Conservation (phyloP, 2,888 invertebrate species). For the Nomada fucata region DNA sequence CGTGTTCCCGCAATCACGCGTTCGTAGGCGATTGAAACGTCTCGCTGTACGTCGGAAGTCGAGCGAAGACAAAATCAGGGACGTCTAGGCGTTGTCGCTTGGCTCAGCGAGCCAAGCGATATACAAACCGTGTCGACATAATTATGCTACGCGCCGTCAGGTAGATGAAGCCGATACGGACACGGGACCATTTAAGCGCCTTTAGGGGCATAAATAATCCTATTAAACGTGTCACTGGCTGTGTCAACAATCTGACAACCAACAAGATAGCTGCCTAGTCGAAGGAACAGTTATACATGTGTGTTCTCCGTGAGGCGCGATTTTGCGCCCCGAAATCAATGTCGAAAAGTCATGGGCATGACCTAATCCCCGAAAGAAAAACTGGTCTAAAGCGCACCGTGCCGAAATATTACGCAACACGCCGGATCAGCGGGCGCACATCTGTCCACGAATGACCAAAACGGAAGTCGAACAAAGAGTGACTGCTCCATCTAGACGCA, state of each 20-base stretch:
- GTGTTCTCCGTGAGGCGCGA: conserved; percentile 27
- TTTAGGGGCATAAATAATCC: conserved; percentile 81
- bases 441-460: conserved; percentile 12
- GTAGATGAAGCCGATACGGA: conserved; percentile 76
- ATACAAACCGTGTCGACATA: conserved; percentile 75
- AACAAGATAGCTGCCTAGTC: conserved; percentile 69
- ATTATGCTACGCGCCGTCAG: conserved; percentile 78
- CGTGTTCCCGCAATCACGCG: conserved; percentile 40
- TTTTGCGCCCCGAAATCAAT: conserved; percentile 45
- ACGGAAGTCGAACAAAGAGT: background rate
- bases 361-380: conserved; percentile 20
- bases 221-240: conserved; percentile 81
- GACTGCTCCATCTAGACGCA: no score
- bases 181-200: conserved; percentile 76
- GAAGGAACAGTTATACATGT: conserved; percentile 38
- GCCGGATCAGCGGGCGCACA: background rate
- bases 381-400: background rate
- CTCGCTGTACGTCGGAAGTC: conserved; percentile 66
- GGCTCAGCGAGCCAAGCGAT: conserved; percentile 44
- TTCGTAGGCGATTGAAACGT: conserved; percentile 64
- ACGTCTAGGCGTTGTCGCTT: conserved; percentile 75
- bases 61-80: conserved; percentile 72
- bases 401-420: conserved; percentile 31
- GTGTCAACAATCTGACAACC: conserved; percentile 81
- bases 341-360: conserved; percentile 36